A percentile compares a stretch with the other conserved stretches of the same genome.
These are phyloP conservation scores for Mus pahari DNA, from an alignment of 2,113 vertebrate species.

Conservation along the genomic window DNA sequence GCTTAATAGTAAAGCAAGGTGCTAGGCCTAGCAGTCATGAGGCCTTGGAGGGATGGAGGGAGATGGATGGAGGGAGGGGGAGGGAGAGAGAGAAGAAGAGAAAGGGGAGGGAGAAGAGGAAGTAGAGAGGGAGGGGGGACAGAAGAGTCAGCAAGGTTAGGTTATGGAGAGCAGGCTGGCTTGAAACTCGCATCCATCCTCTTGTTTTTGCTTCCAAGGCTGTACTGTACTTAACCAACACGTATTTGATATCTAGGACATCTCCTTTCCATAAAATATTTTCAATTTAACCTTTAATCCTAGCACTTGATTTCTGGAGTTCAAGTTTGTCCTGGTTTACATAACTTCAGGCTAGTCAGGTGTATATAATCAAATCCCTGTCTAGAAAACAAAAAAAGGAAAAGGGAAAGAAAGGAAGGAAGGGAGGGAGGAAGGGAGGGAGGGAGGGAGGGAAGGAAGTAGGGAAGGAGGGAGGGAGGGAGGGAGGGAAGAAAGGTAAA, in stretches of 20 bases:
- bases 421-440: too few relatives aligned
- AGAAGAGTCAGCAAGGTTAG: neutral
- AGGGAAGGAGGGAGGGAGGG: too few relatives aligned
- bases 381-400: neutral
- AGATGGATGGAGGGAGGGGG: neutral
- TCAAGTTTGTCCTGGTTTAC: neutral
- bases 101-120: neutral
- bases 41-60: too few relatives aligned
- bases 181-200: neutral
- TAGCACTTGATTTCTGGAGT: neutral
- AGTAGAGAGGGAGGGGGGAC: neutral
- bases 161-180: neutral
- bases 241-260: neutral
- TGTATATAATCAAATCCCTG: neutral
- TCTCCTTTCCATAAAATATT: neutral
- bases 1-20: neutral
- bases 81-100: rapidly evolving
- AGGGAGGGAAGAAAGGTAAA: neutral
- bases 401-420: neutral
- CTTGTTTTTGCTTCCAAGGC: neutral
- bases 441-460: too few relatives aligned
- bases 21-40: neutral
- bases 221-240: neutral
- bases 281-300: slow-evolving; percentile 31
- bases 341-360: neutral